Percentiles rank a stretch among this genome's conserved stretches.
phyloP scores from a whole-genome alignment of 1,140 invertebrate genomes.

The Portunus trituberculatus region DNA sequence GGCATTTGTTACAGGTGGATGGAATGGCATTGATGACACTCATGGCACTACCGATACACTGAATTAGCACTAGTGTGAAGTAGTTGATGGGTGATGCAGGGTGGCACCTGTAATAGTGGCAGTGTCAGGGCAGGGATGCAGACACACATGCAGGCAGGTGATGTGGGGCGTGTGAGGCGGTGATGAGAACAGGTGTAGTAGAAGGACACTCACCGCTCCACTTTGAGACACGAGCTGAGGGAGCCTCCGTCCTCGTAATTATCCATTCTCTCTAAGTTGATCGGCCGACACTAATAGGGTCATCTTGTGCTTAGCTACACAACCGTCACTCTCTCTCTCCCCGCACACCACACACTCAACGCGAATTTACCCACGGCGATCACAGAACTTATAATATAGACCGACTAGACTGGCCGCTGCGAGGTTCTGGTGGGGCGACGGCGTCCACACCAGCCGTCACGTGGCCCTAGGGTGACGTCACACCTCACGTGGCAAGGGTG shows the following conservation, averaged over 20 bases:
- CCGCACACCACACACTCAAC: background rate
- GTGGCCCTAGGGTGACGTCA: background rate
- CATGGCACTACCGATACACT: background rate
- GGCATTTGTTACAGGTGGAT: background rate
- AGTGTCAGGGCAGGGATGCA: background rate
- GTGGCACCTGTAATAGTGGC: too few relatives aligned
- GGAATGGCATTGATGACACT: background rate
- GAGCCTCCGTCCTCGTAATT: background rate
- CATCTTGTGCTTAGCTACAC: background rate
- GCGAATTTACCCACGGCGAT: background rate
- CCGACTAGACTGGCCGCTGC: background rate
- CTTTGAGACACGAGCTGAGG: background rate
- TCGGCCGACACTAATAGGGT: background rate
- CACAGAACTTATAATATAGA: background rate
- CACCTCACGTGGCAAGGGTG: slow-evolving; percentile 5
- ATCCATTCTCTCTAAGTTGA: background rate
- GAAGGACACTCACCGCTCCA: background rate
- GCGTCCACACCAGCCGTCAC: background rate
- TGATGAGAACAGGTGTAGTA: too few relatives aligned
- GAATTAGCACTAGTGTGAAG: background rate
- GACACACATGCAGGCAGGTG: background rate
- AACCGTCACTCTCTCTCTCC: background rate
- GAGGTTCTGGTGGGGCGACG: background rate
- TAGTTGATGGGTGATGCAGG: background rate
- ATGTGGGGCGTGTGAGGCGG: too few relatives aligned